Evolutionary conservation across 2,888 invertebrate species (phyloP).

Genomic region (Portevinia maculata): DNA sequence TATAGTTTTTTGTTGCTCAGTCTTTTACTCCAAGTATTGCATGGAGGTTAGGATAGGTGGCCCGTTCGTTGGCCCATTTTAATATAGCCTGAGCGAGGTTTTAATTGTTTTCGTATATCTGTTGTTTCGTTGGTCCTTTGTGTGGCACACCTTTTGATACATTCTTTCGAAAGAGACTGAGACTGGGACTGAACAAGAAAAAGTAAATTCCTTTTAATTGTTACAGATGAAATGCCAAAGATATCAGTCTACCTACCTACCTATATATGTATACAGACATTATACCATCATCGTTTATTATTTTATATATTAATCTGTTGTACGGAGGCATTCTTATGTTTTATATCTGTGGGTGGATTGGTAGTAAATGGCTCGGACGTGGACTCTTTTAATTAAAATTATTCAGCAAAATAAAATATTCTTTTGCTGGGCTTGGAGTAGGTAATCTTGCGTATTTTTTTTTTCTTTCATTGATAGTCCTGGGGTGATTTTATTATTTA

Average conservation of each 20-base stretch:
- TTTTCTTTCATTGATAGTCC: no score
- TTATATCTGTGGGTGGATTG: neutral
- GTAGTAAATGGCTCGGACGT: constrained; percentile 9
- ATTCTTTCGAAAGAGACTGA: neutral
- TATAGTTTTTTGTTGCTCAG: no score
- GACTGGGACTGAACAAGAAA: neutral
- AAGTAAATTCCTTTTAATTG: constrained; percentile 12
- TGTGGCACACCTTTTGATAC: constrained; percentile 37
- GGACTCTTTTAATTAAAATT: constrained; percentile 45
- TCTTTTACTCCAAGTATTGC: neutral
- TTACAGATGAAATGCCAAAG: neutral
- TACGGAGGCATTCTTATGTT: neutral
- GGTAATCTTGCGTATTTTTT: neutral
- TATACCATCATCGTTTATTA: constrained; percentile 24
- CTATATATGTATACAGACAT: constrained; percentile 12
- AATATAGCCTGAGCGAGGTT: constrained; percentile 25
- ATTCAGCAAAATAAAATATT: constrained; percentile 11
- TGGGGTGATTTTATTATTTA: no score
- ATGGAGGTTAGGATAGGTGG: neutral
- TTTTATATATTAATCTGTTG: constrained; percentile 13
- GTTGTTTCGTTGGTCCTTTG: constrained; percentile 31
- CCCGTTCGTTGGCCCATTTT: constrained; percentile 47
- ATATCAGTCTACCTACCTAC: no score
- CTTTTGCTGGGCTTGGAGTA: constrained; percentile 19
- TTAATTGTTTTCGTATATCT: constrained; percentile 58